A percentile compares a stretch with the other conserved stretches of the same genome.
phyloP scores from a whole-genome alignment of 2,888 invertebrate genomes.

The Leptinotarsa tumamoca region DNA sequence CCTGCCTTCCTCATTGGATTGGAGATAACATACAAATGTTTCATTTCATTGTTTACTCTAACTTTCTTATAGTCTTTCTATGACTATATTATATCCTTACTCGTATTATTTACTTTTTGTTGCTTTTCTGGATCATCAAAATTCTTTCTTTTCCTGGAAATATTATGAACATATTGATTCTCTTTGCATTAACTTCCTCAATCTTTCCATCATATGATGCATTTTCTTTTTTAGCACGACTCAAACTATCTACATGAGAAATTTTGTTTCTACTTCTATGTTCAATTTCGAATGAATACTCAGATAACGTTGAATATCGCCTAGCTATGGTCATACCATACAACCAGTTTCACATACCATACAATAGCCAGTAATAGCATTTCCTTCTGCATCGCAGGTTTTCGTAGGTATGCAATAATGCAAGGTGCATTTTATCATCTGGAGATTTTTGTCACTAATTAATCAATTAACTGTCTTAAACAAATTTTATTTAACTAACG shows the following conservation, averaged over 20 bases:
- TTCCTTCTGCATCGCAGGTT: constrained; percentile 8
- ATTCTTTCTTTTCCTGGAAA: constrained; percentile 36
- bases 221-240: background rate
- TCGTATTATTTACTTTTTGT: constrained; percentile 34
- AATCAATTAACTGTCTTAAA: too few species aligned
- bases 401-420: too few species aligned
- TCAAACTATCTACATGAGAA: constrained; percentile 48
- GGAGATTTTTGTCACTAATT: background rate
- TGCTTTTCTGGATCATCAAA: constrained; percentile 35
- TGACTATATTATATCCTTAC: constrained; percentile 34
- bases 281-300: constrained; percentile 50
- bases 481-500: too few species aligned
- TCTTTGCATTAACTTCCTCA: constrained; percentile 3
- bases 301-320: constrained; percentile 45
- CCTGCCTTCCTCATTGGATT: constrained; percentile 41
- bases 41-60: constrained; percentile 27
- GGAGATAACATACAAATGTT: constrained; percentile 43
- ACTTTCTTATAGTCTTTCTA: constrained; percentile 29
- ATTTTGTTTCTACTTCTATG: constrained; percentile 48
- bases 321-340: constrained; percentile 49
- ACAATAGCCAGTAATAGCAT: constrained; percentile 52
- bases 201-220: background rate
- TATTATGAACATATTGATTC: background rate
- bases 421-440: background rate
- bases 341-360: constrained; percentile 47